Conservation (phyloP, 2,113 vertebrate genomes). For the Oenanthe melanoleuca region DNA sequence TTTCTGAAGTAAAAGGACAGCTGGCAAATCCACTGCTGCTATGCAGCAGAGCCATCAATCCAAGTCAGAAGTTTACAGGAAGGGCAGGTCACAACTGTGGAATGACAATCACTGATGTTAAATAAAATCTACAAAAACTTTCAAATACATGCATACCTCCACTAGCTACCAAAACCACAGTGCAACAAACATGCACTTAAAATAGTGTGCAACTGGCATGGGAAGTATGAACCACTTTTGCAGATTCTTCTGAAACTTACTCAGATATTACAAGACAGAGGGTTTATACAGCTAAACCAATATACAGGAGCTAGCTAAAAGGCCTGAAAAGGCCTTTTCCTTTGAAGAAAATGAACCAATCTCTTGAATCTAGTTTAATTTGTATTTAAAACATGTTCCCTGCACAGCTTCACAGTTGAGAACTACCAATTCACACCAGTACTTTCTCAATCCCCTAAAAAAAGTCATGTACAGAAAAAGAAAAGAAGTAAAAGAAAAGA, state of each 20-base stretch:
- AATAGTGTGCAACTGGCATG: background rate
- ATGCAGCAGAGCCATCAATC: background rate
- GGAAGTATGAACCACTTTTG: background rate
- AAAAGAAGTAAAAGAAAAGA: background rate
- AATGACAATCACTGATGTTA: background rate
- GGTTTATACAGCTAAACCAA: background rate
- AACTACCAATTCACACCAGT: background rate
- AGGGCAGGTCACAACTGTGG: background rate
- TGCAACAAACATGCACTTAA: background rate
- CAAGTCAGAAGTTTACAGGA: background rate
- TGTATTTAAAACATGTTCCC: background rate
- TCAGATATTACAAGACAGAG: background rate
- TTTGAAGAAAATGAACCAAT: background rate
- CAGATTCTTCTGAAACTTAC: background rate
- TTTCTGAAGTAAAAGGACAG: background rate
- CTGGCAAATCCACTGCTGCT: background rate
- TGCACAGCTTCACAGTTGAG: background rate
- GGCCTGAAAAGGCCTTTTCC: background rate
- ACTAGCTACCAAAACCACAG: background rate
- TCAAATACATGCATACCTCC: background rate
- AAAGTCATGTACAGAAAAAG: background rate
- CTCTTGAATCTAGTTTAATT: background rate
- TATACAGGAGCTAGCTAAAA: background rate
- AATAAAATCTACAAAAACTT: background rate
- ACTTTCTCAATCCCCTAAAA: background rate